Conservation (phyloP, 2,888 invertebrate species). For the Boloria euphrosyne region DNA sequence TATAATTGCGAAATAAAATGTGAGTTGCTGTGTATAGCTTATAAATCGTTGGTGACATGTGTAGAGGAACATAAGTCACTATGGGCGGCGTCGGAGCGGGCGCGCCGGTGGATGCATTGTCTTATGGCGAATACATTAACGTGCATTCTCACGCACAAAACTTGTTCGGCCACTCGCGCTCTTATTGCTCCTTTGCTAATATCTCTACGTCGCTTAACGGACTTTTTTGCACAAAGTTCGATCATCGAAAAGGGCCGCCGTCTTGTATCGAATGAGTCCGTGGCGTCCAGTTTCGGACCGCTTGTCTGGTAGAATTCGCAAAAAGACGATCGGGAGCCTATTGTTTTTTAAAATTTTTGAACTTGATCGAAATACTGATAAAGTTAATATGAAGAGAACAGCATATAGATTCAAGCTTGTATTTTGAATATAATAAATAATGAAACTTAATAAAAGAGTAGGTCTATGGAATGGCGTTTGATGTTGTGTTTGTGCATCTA, state of each 20-base stretch:
- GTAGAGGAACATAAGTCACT: slow-evolving; percentile 55
- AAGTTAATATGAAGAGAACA: not conserved
- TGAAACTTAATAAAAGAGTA: too few species aligned
- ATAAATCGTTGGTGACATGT: slow-evolving; percentile 52
- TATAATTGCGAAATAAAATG: slow-evolving; percentile 38
- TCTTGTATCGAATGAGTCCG: slow-evolving; percentile 53
- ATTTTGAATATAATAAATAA: too few species aligned
- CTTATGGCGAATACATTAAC: slow-evolving; percentile 63
- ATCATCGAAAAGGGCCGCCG: slow-evolving; percentile 64
- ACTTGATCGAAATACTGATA: not conserved
- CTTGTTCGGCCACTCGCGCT: slow-evolving; percentile 61
- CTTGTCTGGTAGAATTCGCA: slow-evolving; percentile 26
- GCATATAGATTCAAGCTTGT: too few species aligned
- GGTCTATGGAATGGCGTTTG: too few species aligned
- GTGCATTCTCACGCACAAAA: slow-evolving; percentile 69
- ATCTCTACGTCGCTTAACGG: slow-evolving; percentile 61
- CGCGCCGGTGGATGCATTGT: slow-evolving; percentile 55
- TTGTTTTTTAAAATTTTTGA: slow-evolving; percentile 18
- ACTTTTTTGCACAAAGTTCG: slow-evolving; percentile 62
- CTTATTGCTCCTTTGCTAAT: slow-evolving; percentile 70
- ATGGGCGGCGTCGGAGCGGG: slow-evolving; percentile 50
- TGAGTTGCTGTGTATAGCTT: slow-evolving; percentile 30
- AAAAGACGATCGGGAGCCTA: slow-evolving; percentile 25
- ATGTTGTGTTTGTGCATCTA: too few species aligned
- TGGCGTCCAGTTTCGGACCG: slow-evolving; percentile 26